Percentiles rank a stretch among this genome's conserved stretches.
These are phyloP conservation scores for Hoplostethus atlanticus DNA, from an alignment of 2,797 vertebrate genomes.

Conservation along the genomic window DNA sequence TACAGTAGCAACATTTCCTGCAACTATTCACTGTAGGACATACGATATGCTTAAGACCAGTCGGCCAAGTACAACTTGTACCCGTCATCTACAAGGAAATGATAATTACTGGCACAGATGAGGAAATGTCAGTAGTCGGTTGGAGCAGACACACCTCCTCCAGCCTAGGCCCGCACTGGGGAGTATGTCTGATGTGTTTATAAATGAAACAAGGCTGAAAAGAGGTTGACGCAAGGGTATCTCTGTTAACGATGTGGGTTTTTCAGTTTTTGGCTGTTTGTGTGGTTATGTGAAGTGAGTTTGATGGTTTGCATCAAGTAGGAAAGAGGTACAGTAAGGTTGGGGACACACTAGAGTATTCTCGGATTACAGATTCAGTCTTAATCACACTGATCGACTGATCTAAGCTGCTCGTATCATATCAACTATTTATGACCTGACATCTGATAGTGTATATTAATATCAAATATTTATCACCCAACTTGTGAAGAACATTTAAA, in stretches of 20 bases:
- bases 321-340: no score
- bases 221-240: not conserved
- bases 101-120: not conserved
- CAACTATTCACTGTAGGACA: not conserved
- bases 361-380: no score
- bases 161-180: fast-evolving
- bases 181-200: conserved; percentile 1
- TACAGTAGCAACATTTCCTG: not conserved
- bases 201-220: conserved; percentile 1
- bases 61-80: not conserved
- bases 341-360: no score
- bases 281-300: no score
- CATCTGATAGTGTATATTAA: no score
- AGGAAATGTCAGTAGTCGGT: not conserved
- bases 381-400: no score
- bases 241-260: not conserved
- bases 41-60: not conserved
- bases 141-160: not conserved
- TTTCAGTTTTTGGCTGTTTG: not conserved
- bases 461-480: no score
- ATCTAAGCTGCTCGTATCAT: no score
- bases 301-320: no score
- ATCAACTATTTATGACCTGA: no score
- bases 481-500: no score
- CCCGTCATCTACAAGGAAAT: not conserved